Evolutionary conservation across 2,797 vertebrate species (phyloP), one percentile per base, ranked within the genome.

Genomic region (Dipus sagitta): DNA sequence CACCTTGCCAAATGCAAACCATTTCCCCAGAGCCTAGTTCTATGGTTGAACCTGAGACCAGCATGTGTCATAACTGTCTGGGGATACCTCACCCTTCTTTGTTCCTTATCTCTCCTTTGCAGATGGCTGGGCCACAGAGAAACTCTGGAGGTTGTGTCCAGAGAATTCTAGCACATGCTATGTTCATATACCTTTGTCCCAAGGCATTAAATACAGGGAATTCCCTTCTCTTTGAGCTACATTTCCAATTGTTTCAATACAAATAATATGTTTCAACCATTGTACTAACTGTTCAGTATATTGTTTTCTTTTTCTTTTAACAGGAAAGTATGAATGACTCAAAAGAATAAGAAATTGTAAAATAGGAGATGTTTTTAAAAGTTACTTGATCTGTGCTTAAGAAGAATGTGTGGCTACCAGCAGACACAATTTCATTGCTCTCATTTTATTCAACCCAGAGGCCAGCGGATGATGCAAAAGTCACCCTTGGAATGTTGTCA

Each of bases 331-430:
- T 17, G 87, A 88, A 86, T 47, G 11, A 91, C 68, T 82, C 11
- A 74, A 94, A 94, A 88, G 42, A 94, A 58, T 42, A 89, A 24
- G 70, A 87, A 92, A 71, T 23, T 88, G 32, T 82, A 86, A 79
- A 90, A 38, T 30, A 74, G 6, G 54, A 88, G 70, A 70, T n/a
- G 42, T 11, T 47, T 20, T 52, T 32, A 90, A 91, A 89, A 78
- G 24, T 47, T 58, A 26, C 20, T 34, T 81, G 30, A 30, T 91
- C 42, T 82, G 3, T 34, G 65, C 34, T 21, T 21, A 30, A 68
- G 74, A 32, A 94, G 52, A 72, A 77, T 67, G 72, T 17, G 21
- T 77, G 68, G 71, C 81, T 52, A 90, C 3, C 78, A 70, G 14
- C 2, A 42, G 8, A 78, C 26, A n/a, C 28, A 68, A 60, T 32